Percentiles rank a stretch among this genome's conserved stretches.
phyloP scores from a whole-genome alignment of 1,140 invertebrate genomes.

The Drosophila lacertosa region DNA sequence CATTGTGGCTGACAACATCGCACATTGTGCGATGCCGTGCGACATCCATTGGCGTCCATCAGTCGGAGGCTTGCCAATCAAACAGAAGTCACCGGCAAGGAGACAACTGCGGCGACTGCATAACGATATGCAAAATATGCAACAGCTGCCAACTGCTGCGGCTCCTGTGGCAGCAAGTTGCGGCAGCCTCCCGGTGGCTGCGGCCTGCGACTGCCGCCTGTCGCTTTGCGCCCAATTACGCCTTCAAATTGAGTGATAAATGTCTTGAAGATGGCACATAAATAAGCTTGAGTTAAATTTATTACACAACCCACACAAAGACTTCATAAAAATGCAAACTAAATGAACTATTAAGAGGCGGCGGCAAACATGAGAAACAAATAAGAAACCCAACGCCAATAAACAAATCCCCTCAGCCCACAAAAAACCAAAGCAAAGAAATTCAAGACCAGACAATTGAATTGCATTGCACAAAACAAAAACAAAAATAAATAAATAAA shows the following conservation, averaged over 20 bases:
- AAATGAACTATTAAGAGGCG: conserved; percentile 80
- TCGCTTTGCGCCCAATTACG: conserved; percentile 80
- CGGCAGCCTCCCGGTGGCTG: conserved; percentile 36
- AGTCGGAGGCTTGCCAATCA: conserved; percentile 58
- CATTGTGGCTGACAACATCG: conserved; percentile 39
- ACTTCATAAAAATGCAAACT: conserved; percentile 83
- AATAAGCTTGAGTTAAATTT: conserved; percentile 82
- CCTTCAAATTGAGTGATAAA: conserved; percentile 83
- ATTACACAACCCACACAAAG: conserved; percentile 82
- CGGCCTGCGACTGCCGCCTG: conserved; percentile 56
- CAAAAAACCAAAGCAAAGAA: conserved; percentile 33
- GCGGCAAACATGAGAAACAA: conserved; percentile 76
- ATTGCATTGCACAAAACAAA: conserved; percentile 64
- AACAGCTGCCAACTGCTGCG: conserved; percentile 57
- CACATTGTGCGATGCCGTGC: conserved; percentile 22
- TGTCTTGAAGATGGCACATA: conserved; percentile 77
- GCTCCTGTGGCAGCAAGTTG: conserved; percentile 40
- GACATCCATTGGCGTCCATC: conserved; percentile 22
- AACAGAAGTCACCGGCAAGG: conserved; percentile 40
- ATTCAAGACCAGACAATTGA: conserved; percentile 72
- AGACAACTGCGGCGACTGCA: conserved; percentile 39
- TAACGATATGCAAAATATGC: conserved; percentile 82
- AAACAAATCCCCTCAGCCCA: conserved; percentile 43
- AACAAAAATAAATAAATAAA: conserved; percentile 41
- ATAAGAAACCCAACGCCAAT: conserved; percentile 45